Percentiles rank a stretch among this genome's conserved stretches.
Conservation (phyloP, 1,140 invertebrate species). For the Lucilia cuprina region DNA sequence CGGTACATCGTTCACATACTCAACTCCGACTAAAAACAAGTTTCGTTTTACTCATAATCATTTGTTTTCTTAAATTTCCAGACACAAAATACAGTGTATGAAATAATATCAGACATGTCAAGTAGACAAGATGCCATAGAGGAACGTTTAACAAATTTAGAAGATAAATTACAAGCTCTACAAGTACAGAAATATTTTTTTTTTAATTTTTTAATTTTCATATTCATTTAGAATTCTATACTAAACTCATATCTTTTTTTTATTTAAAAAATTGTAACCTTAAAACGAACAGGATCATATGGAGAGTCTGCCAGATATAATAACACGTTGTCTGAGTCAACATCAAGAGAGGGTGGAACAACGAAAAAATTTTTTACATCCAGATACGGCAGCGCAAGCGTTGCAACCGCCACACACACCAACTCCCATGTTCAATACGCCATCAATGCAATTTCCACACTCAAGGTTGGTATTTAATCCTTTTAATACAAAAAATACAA, state of each 20-base stretch:
- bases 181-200: constrained; percentile 64
- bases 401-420: constrained; percentile 53
- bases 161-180: constrained; percentile 83
- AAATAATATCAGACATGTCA: constrained; percentile 96
- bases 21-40: background rate
- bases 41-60: constrained; percentile 28
- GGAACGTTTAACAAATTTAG: constrained; percentile 82
- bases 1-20: background rate
- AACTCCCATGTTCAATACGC: constrained; percentile 61
- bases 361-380: constrained; percentile 82
- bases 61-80: constrained; percentile 63
- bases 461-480: constrained; percentile 55
- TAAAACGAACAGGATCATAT: constrained; percentile 63
- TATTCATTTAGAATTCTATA: background rate
- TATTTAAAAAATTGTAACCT: background rate
- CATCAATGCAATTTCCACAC: constrained; percentile 62
- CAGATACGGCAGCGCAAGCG: constrained; percentile 76
- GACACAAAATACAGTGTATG: constrained; percentile 97
- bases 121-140: constrained; percentile 88
- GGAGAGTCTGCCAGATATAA: constrained; percentile 82
- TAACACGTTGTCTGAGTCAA: constrained; percentile 76
- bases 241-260: background rate
- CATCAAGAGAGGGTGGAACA: constrained; percentile 75
- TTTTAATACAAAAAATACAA: background rate
- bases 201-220: constrained; percentile 2